Base-by-base conservation (phyloP, 2,888 invertebrate genomes). In the Halictus ligatus region DNA sequence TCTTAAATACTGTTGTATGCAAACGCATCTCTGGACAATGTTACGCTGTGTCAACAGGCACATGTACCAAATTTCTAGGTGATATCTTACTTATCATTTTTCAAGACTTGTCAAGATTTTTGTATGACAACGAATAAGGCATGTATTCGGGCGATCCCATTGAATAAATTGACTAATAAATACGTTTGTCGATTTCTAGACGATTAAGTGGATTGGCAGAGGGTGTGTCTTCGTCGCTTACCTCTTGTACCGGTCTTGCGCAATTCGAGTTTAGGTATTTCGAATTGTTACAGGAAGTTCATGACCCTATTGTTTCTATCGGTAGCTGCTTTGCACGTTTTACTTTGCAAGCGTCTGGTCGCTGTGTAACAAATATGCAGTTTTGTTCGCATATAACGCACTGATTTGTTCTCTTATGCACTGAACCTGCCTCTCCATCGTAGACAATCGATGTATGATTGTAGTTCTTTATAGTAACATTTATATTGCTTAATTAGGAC, bases 121-220 rank as follows among this genome's bases (percentile, higher is more conserved):
- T 64, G 29, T 64, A 7, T 18, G 5, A 6, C 15, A 64, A 43
- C 43, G 48, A 25, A 29, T 50, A 29, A 8, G 67, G 13, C 40
- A 75, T 1, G 0, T 48, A 40, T 64, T 29, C 15, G 40, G n/a
- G 15, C n/a, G 12, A 29, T 25, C 7, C 43, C 1, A 43, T n/a
- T 60, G 25, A 48, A 78, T 48, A 71, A 40, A 80, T 73, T 50
- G 67, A 48, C 48, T 15, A 46, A 74, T 50, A 54, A 25, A 79
- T 71, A 35, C 48, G 58, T 81, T 71, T 82, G 43, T 85, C 69
- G 13, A 86, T 84, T 92, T 92, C 82, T 95, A 97, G 97, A 94
- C 96, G 97, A 91, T 95, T 97, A 92, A 97, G 97, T 95, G 97
- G 97, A 92, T 95, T 97, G 91, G 97, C 97, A 75, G 96, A 97